These are phyloP conservation scores for Cataglyphis albicans DNA, from an alignment of 2,888 invertebrate genomes.

Conservation along the genomic window DNA sequence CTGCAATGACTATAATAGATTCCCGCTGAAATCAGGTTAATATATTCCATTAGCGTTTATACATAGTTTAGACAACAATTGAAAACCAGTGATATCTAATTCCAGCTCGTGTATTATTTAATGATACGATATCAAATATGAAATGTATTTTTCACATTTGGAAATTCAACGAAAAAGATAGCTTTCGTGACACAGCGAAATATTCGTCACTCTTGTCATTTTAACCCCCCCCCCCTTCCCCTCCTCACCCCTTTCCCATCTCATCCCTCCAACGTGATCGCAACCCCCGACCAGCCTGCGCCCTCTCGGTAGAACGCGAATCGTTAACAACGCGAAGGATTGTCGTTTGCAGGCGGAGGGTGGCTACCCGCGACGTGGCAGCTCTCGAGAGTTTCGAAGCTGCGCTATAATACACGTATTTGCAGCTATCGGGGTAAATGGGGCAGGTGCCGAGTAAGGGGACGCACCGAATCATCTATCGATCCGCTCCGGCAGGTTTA, in stretches of 20 bases:
- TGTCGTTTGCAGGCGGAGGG: constrained; percentile 60
- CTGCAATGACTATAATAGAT: too few species aligned
- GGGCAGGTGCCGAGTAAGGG: constrained; percentile 76
- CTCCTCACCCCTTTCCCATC: background rate
- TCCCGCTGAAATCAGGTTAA: background rate
- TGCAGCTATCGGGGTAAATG: constrained; percentile 79
- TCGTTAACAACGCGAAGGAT: constrained; percentile 60
- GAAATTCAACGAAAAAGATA: constrained; percentile 15
- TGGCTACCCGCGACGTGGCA: constrained; percentile 38
- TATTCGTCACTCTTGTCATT: constrained; percentile 25
- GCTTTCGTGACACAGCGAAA: constrained; percentile 18
- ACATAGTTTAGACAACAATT: background rate
- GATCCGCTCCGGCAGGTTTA: constrained; percentile 60
- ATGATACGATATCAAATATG: background rate
- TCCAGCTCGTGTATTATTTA: background rate
- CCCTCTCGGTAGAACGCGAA: constrained; percentile 30
- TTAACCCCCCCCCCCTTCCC: background rate
- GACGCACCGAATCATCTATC: constrained; percentile 63
- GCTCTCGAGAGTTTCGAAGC: constrained; percentile 64
- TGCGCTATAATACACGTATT: constrained; percentile 74
- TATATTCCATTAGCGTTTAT: background rate
- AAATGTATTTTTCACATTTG: constrained; percentile 3
- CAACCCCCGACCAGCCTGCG: constrained; percentile 4
- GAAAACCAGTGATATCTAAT: background rate
- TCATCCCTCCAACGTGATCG: background rate